These are phyloP conservation scores for Antechinus flavipes DNA, from an alignment of 2,113 vertebrate genomes.

Conservation along the genomic window DNA sequence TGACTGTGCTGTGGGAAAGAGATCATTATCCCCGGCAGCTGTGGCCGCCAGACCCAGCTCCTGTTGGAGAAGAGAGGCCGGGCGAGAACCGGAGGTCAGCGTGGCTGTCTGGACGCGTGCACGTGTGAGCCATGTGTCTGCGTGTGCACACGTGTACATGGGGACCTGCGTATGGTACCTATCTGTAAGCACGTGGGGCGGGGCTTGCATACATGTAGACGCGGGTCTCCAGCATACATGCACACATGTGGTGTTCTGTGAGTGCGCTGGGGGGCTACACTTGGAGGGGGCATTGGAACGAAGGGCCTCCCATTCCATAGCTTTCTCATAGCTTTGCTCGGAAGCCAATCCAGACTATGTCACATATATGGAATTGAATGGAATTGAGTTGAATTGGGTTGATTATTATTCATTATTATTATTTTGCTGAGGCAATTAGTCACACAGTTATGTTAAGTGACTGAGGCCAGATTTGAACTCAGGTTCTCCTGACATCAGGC, in stretches of 20 bases:
- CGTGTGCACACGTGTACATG: fast-evolving
- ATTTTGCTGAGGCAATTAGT: no score
- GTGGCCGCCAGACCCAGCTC: background rate
- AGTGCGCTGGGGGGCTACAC: background rate
- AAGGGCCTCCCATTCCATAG: background rate
- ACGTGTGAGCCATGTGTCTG: background rate
- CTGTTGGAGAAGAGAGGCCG: background rate
- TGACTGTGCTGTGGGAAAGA: background rate
- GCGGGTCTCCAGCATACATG: no score
- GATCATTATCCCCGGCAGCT: background rate
- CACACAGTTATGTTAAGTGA: no score
- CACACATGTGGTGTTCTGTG: background rate
- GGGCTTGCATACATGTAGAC: no score
- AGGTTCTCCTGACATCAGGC: no score
- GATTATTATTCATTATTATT: no score
- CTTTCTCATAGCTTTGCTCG: background rate
- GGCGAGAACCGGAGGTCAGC: background rate
- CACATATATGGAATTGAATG: background rate
- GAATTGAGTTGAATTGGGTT: background rate
- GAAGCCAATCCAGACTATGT: background rate
- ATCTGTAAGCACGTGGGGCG: no score
- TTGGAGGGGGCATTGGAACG: background rate
- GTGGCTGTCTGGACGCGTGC: background rate
- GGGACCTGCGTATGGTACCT: no score
- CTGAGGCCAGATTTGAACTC: no score